Evolutionary conservation across 2,888 invertebrate species (phyloP), one percentile per base, ranked within the genome.

Genomic region (Acanthosepion esculentum): DNA sequence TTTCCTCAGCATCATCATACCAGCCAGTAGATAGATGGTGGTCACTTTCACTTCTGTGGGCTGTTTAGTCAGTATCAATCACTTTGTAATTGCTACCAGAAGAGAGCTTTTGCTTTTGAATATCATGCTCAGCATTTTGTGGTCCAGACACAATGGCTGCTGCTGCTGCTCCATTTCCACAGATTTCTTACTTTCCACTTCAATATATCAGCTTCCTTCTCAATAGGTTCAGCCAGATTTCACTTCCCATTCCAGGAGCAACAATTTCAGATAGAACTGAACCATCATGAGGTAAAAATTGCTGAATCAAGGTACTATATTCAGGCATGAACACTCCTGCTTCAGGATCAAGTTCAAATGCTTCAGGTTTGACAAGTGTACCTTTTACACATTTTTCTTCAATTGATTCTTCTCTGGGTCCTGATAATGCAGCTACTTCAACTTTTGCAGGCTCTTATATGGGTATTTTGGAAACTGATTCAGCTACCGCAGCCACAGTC

Each of bases 121-220:
- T 29, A 29, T 78, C 64, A 78, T 29, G 29, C 12, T 15, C n/a
- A n/a, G 15, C 78, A 78, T 15, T 78, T 78, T 78, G 78, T 12
- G 78, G 78, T 78, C 78, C 94, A 4, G 96, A 94, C 29, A 96
- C 41, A 41, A 41, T 41, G 41, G 41, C 41, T 41, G 41, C 41
- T 41, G 41, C 41, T 41, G 41, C 41, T 41, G 41, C 41, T 41
- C 41, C 41, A 41, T 41, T 41, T 95, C 64, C 29, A 29, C 26
- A 29, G 64, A 78, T 78, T 26, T 78, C 29, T 78, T 29, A 8
- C 64, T 78, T 78, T 78, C 92, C 8, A 92, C 92, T 33, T 92
- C 92, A 48, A n/a, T 53, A 50, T 26, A 12, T 92, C 92, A 48
- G 48, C 92, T 92, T 48, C 92, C 23, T 92, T 53, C 48, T 50